Conservation (phyloP, 2,797 vertebrate species). For the Hippopotamyrus pictus region DNA sequence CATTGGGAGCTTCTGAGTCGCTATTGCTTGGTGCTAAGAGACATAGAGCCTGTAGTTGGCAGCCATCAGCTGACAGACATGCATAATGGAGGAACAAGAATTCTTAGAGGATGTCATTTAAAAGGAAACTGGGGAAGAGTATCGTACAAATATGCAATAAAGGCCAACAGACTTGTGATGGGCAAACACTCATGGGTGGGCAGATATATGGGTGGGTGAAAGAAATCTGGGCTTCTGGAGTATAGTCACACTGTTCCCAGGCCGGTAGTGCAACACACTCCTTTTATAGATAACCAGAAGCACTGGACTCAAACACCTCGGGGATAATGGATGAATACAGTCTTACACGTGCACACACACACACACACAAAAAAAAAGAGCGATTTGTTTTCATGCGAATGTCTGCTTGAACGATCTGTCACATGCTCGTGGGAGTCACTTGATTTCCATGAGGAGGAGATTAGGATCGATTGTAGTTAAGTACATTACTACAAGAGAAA, state of each 20-base stretch:
- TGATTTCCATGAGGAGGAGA: conserved; percentile 2
- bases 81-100: neutral
- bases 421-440: neutral
- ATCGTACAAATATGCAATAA: neutral
- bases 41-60: neutral
- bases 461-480: conserved; percentile 13
- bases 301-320: neutral
- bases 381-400: neutral
- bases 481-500: conserved; percentile 16
- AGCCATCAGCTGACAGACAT: neutral
- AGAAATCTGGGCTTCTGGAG: neutral
- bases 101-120: neutral
- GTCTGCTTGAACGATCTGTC: neutral
- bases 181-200: neutral
- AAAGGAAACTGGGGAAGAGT: neutral
- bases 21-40: neutral
- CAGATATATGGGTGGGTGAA: neutral
- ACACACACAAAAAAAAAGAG: neutral
- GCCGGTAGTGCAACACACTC: neutral
- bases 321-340: neutral
- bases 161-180: neutral
- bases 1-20: neutral
- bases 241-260: neutral
- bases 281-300: neutral
- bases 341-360: neutral